Evolutionary conservation across 2,113 vertebrate species (phyloP), one percentile per base, ranked within the genome.

Genomic region (Garra rufa): DNA sequence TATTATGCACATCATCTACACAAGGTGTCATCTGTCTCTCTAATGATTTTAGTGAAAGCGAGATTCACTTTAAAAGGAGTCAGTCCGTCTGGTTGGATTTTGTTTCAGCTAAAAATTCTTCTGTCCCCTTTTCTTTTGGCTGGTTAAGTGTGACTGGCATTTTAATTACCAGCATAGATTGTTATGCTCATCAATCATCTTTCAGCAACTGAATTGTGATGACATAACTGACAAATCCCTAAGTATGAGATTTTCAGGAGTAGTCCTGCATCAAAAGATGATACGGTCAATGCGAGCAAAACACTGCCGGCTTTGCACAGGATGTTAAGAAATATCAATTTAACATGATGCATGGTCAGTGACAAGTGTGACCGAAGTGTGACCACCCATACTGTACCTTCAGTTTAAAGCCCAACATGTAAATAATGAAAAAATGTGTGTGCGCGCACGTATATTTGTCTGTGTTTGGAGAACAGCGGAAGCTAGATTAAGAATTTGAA

Each of bases 131-230:
- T 89, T 88, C 89, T 88, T 83, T 87, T 90, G 92, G 92, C 89
- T 90, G 92, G 92, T 92, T 86, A 90, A 89, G 91, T 93, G 89
- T 92, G 93, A 95, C 92, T 94, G 94, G 90, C 92, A 91, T 93
- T 90, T 90, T 84, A 93, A 93, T 92, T 92, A 89, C 90, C 87
- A 92, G 21, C 90, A 93, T 93, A 93, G 90, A 83, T 91, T 93
- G 94, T 94, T 94, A 95, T 94, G 93, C 91, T 93, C 93, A 95
- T 95, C 91, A 11, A 90, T 94, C 94, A 94, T 90, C 89, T 89
- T 91, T 92, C 93, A 92, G 92, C 71, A 87, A 93, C 90, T 92
- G 93, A 96, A 95, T 84, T 89, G 92, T 95, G 93, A 94, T 91
- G 92, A 94, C 79, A 94, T 91, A 91, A 89, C 84, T 91, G 92